Evolutionary conservation across 2,113 vertebrate genomes (phyloP).

Genomic region (Gymnorhina tibicen): DNA sequence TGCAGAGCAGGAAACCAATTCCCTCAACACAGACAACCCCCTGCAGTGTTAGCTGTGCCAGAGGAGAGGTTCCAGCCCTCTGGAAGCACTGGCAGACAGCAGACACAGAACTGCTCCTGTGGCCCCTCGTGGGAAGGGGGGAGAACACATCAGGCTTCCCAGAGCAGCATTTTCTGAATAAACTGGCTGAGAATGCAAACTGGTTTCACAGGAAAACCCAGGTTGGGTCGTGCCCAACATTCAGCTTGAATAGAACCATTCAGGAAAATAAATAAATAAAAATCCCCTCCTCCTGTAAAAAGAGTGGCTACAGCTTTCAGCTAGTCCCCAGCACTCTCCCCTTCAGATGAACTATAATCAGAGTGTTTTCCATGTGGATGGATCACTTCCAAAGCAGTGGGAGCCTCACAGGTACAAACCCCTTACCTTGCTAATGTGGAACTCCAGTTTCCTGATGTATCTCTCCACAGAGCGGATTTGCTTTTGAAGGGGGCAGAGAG

Average conservation of each 20-base stretch:
- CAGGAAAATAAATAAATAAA: conserved; percentile 4
- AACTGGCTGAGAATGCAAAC: not conserved
- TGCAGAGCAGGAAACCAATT: not conserved
- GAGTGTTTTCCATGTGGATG: not conserved
- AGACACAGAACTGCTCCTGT: not conserved
- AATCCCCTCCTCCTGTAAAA: not conserved
- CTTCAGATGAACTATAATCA: not conserved
- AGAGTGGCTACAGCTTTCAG: not conserved
- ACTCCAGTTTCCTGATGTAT: conserved; percentile 88
- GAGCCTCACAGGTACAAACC: not conserved
- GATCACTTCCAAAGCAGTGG: not conserved
- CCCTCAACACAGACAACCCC: not conserved
- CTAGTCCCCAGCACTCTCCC: not conserved
- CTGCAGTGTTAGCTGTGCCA: not conserved
- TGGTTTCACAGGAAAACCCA: conserved; percentile 1
- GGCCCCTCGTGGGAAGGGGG: not conserved
- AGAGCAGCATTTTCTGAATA: not conserved
- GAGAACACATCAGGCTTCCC: not conserved
- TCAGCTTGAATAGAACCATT: conserved; percentile 30
- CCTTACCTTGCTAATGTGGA: conserved; percentile 94
- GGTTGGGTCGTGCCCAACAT: not conserved
- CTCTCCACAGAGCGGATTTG: conserved; percentile 90
- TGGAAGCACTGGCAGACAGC: not conserved
- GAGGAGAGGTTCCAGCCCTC: not conserved
- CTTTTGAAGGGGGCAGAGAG: conserved; percentile 63